These are phyloP conservation scores for Atherinomorus stipes DNA, from an alignment of 2,113 vertebrate genomes.

Conservation along the genomic window DNA sequence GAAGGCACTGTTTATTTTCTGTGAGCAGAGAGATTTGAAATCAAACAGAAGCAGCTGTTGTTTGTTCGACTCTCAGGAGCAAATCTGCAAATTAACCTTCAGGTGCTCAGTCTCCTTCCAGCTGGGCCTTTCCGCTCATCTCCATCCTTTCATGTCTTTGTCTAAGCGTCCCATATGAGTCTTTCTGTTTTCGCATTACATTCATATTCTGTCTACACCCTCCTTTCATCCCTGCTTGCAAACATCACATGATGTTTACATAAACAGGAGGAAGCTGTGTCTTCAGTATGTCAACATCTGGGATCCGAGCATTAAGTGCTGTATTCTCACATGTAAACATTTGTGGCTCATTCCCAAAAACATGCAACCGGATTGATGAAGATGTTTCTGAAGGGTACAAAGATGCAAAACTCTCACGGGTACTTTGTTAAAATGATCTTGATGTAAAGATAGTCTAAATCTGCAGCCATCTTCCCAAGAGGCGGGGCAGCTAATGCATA, in stretches of 20 bases:
- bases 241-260: constrained; percentile 33
- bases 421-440: background rate
- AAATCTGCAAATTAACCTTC: constrained; percentile 67
- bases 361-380: background rate
- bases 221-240: constrained; percentile 23
- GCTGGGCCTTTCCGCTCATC: constrained; percentile 44
- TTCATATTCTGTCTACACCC: constrained; percentile 53
- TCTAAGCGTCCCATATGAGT: constrained; percentile 43
- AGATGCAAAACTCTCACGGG: background rate
- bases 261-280: constrained; percentile 17
- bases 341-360: background rate
- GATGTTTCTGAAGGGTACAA: background rate
- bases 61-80: constrained; percentile 61
- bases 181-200: constrained; percentile 36
- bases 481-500: too few relatives aligned
- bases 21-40: constrained; percentile 35
- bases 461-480: too few relatives aligned
- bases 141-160: constrained; percentile 61
- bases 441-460: too few relatives aligned
- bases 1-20: constrained; percentile 2
- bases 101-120: constrained; percentile 48
- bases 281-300: constrained; percentile 3
- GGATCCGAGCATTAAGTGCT: background rate
- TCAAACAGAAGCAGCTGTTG: constrained; percentile 70
- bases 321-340: constrained; percentile 12